Conservation (phyloP, 2,113 vertebrate species). For the Paraplagusia blochii region DNA sequence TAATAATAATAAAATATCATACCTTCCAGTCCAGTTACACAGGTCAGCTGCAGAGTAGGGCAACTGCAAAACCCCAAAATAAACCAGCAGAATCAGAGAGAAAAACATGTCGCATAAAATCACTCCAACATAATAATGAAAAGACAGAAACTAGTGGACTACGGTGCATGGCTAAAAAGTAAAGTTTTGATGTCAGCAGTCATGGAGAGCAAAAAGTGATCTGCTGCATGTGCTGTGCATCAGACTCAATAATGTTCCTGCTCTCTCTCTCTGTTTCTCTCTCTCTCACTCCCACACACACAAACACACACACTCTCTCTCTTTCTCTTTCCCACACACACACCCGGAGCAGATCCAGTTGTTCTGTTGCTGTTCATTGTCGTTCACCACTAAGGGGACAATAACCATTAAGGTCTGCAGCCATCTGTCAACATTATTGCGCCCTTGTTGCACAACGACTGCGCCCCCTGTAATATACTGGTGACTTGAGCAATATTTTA, state of each 20-base stretch:
- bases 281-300: constrained; percentile 8
- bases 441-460: constrained; percentile 7
- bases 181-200: background rate
- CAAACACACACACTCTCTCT: constrained; percentile 12
- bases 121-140: no score
- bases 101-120: constrained; percentile 52
- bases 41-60: constrained; percentile 51
- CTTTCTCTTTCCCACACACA: constrained; percentile 3
- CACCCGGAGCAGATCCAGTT: constrained; percentile 42
- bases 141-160: background rate
- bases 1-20: constrained; percentile 3
- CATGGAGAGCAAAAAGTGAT: background rate
- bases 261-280: constrained; percentile 21
- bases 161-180: constrained; percentile 36
- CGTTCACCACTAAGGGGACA: constrained; percentile 29
- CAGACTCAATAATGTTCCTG: background rate
- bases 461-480: no score
- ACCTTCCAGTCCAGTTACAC: constrained; percentile 84
- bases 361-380: constrained; percentile 21
- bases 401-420: constrained; percentile 12
- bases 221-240: background rate
- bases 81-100: constrained; percentile 5
- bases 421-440: constrained; percentile 48
- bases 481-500: background rate
- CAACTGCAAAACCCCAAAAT: constrained; percentile 21